Percentiles rank a stretch among this genome's conserved stretches.
Evolutionary conservation across 2,113 vertebrate genomes (phyloP).

Genomic region (Crotalus helleri): DNA sequence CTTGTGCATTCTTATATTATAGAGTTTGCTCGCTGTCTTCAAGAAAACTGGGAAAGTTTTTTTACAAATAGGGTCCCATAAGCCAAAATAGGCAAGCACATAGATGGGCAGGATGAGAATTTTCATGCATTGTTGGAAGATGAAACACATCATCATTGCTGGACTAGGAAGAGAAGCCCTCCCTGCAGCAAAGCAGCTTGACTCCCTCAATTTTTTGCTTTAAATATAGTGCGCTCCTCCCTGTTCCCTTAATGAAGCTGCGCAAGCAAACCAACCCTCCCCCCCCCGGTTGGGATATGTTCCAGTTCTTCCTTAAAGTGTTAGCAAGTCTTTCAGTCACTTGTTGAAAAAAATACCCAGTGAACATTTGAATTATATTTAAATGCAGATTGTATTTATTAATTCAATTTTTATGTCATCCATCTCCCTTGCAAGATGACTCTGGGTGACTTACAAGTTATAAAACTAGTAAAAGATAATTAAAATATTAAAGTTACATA

Average conservation of each 20-base stretch:
- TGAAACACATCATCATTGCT: background rate
- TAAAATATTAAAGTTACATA: no score
- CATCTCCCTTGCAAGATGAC: no score
- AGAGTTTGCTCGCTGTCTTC: background rate
- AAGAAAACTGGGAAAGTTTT: slow-evolving; percentile 66
- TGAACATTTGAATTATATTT: background rate
- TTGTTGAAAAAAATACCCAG: background rate
- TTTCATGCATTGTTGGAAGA: background rate
- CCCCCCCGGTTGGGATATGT: no score
- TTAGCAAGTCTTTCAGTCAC: no score
- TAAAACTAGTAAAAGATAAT: no score
- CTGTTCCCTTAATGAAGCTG: no score
- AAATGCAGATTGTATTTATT: no score
- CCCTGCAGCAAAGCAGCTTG: background rate
- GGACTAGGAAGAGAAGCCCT: background rate
- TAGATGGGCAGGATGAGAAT: slow-evolving; percentile 69
- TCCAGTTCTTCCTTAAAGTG: background rate
- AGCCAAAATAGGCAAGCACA: slow-evolving; percentile 65
- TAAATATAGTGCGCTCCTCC: no score
- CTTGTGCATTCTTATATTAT: slow-evolving; percentile 69
- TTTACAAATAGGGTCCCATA: slow-evolving; percentile 25
- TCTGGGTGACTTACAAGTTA: no score
- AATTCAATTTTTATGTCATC: background rate
- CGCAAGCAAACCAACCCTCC: accelerated
- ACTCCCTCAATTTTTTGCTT: background rate